phyloP scores from a whole-genome alignment of 2,888 invertebrate genomes.

The Aporophyla nigra region DNA sequence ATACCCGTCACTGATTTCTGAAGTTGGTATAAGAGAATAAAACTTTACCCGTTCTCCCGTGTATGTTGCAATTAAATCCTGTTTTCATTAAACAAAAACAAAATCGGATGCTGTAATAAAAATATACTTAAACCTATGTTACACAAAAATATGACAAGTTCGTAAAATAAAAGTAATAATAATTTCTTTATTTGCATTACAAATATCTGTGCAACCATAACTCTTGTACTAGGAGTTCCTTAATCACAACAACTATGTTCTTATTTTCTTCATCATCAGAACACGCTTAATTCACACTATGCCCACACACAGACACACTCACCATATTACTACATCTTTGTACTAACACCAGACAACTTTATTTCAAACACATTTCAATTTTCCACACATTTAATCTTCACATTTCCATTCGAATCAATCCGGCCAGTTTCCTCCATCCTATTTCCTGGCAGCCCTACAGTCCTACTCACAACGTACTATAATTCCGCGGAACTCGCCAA shows the following conservation, averaged over 20 bases:
- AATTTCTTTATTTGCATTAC: not conserved
- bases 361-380: conserved; percentile 2
- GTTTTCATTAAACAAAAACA: not conserved
- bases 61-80: not conserved
- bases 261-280: too few relatives aligned
- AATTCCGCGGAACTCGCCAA: conserved; percentile 21
- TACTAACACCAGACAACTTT: not conserved
- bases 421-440: not conserved
- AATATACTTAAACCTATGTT: too few relatives aligned
- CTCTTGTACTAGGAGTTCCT: not conserved
- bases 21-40: not conserved
- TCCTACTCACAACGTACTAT: conserved; percentile 17
- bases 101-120: too few relatives aligned
- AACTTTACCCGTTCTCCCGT: not conserved
- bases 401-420: conserved; percentile 2
- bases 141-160: too few relatives aligned
- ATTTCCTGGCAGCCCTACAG: conserved; percentile 40
- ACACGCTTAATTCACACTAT: not conserved
- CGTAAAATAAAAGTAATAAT: not conserved
- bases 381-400: not conserved
- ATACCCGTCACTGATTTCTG: not conserved
- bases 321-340: too few relatives aligned
- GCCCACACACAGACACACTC: not conserved
- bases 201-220: not conserved
- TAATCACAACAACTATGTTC: too few relatives aligned